Evolutionary conservation across 2,888 invertebrate genomes (phyloP), one percentile per base, ranked within the genome.

Genomic region (Andricus curvator): DNA sequence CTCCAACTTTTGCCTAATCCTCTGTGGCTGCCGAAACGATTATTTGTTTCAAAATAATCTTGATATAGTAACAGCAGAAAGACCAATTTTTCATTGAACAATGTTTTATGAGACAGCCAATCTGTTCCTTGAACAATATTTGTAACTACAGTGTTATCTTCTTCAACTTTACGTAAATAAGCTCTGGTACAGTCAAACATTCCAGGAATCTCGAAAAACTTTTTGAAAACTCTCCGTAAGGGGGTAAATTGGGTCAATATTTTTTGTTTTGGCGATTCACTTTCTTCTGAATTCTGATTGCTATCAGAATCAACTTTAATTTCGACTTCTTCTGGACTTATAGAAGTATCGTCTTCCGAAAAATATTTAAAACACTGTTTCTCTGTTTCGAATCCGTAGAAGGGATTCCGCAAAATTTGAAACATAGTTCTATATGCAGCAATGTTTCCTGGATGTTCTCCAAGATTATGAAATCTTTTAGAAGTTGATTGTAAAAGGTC

Each of bases 191-290:
- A 70, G 62, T 81, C 29, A 4, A 81, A 74, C 56, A 77, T 20
- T 11, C 74, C 81, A 9, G 81, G 70, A 80, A 81, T 79, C 70
- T 79, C 68, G 65, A 79, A 79, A 81, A 81, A 81, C 37, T 8
- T 5, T 74, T 66, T 81, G 6, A 78, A 78, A 29, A 51, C 48
- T 4, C 74, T 62, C 0, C 79, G 15, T 17, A 79, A 8, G 9
- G 62, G 77, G 22, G 77, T 68, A 25, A 79, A 60, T 37, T 81
- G 64, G 17, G 33, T 67, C 17, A 33, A 44, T 74, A 51, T n/a
- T 44, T 60, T 60, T n/a, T 56, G 17, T n/a, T 56, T 4, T 17
- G 20, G 56, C 9, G 6, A 56, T n/a, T 56, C 56, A 56, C 44
- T 2, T 44, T 44, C 44, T 15, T 44, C 44, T 56, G 20, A 17